phyloP scores from a whole-genome alignment of 2,888 invertebrate genomes.

The Amphiduros pacificus region DNA sequence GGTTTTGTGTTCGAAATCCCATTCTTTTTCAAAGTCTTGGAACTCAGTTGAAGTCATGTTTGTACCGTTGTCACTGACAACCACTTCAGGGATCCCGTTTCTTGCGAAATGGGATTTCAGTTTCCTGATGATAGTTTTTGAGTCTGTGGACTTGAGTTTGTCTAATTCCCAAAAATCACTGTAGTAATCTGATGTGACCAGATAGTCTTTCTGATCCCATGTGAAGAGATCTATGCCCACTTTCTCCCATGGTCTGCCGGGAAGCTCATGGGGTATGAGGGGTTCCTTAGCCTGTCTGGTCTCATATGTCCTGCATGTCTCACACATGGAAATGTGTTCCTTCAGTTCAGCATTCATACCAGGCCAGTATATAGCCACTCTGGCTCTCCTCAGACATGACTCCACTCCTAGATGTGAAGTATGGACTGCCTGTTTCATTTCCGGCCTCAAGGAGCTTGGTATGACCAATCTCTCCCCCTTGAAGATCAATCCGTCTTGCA shows the following conservation, averaged over 20 bases:
- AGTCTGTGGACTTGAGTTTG: background rate
- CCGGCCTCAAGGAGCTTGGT: slow-evolving; percentile 8
- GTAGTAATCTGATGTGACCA: slow-evolving; percentile 20
- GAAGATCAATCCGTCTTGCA: slow-evolving; percentile 11
- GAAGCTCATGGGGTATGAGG: slow-evolving; percentile 20
- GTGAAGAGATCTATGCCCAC: slow-evolving; percentile 20
- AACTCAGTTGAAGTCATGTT: slow-evolving; percentile 28
- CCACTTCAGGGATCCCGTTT: slow-evolving; percentile 27
- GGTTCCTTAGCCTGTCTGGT: slow-evolving; percentile 15
- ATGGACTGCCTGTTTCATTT: slow-evolving; percentile 13
- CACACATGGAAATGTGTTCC: slow-evolving; percentile 13
- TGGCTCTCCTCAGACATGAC: slow-evolving; percentile 20
- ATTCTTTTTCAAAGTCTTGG: slow-evolving; percentile 10
- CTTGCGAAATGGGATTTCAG: slow-evolving; percentile 25
- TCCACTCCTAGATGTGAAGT: slow-evolving; percentile 17
- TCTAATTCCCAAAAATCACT: slow-evolving; percentile 8
- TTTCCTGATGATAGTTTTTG: slow-evolving; percentile 9
- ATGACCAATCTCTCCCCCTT: slow-evolving; percentile 18
- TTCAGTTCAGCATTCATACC: slow-evolving; percentile 26
- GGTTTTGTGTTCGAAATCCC: slow-evolving; percentile 16
- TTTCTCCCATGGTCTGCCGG: slow-evolving; percentile 12
- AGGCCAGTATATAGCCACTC: slow-evolving; percentile 24
- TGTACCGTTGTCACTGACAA: slow-evolving; percentile 24
- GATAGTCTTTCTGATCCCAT: slow-evolving; percentile 11
- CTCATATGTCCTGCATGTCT: slow-evolving; percentile 5